Evolutionary conservation across 2,113 vertebrate species (phyloP), one percentile per base, ranked within the genome.

Genomic region (Eublepharis macularius): DNA sequence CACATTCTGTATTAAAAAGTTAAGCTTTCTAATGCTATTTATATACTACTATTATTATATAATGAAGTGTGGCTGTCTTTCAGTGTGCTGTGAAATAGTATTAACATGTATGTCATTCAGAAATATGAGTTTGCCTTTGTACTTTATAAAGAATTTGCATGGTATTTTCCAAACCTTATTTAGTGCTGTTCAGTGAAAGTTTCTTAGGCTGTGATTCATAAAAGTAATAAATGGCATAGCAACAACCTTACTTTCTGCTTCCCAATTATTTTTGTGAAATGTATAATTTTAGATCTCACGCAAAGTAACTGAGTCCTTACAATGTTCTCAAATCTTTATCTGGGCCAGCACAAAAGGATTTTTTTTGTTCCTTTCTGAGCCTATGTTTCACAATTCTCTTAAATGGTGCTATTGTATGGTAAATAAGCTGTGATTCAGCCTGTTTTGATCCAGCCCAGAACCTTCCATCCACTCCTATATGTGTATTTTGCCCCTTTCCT

Each of bases 21-120:
- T 90, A 86, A 70, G 88, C 90, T 70, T 1, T 77, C 68, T 89
- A 34, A 86, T 76, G 76, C 17, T 14, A 87, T 41, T 16, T 8
- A 21, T 43, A 84, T 80, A n/a, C n/a, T 5, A 36, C 77, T 10
- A 34, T 13, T 10, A 34, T 13, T 51, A 51, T 94, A 92, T 79
- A 84, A 88, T 68, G 87, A 91, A 89, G 57, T 87, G 84, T 80
- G 73, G 2, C 85, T 90, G 86, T 82, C 90, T 91, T 89, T 90
- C 39, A 88, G 91, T 85, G 69, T 84, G 26, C 29, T 90, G 54
- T 86, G 47, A 84, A 91, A 89, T 89, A 14, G 24, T 77, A 87
- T 80, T 80, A 49, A 76, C 17, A 78, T 60, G 43, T 45, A 2
- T 68, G 63, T 45, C 29, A 49, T 16, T 36, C 1, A 80, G 29